phyloP scores from a whole-genome alignment of 2,113 vertebrate species.

The Myrmophylax atrothorax region DNA sequence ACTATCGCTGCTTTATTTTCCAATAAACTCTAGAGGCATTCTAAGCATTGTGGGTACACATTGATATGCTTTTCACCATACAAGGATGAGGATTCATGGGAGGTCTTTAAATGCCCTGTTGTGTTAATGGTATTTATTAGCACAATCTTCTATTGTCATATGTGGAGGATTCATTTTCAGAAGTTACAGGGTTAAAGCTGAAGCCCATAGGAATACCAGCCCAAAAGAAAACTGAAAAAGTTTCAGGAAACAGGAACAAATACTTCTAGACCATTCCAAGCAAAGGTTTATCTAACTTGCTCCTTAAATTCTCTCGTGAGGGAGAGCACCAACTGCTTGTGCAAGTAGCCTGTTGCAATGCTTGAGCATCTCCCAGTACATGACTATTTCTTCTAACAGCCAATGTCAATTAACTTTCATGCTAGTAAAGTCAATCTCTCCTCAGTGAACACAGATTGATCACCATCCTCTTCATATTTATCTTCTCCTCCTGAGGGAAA shows the following conservation, averaged over 20 bases:
- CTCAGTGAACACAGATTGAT: background rate
- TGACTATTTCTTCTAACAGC: background rate
- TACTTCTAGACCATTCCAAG: background rate
- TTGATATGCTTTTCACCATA: background rate
- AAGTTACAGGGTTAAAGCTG: background rate
- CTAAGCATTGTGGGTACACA: background rate
- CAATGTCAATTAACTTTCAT: background rate
- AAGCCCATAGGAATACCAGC: background rate
- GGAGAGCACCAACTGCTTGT: background rate
- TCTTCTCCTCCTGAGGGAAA: background rate
- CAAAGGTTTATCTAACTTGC: background rate
- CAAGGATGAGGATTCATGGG: background rate
- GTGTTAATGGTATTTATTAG: background rate
- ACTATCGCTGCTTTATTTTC: background rate
- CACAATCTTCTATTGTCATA: background rate
- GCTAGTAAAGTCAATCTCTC: background rate
- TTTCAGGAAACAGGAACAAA: background rate
- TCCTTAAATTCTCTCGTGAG: background rate
- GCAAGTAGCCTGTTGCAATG: background rate
- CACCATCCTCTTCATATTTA: background rate
- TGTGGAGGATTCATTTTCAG: background rate
- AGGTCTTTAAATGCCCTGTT: constrained; percentile 4
- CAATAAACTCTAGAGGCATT: background rate
- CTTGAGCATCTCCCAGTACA: background rate
- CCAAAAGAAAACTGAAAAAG: background rate